Base-by-base conservation (phyloP, 2,797 vertebrate species). In the Bradypus variegatus region DNA sequence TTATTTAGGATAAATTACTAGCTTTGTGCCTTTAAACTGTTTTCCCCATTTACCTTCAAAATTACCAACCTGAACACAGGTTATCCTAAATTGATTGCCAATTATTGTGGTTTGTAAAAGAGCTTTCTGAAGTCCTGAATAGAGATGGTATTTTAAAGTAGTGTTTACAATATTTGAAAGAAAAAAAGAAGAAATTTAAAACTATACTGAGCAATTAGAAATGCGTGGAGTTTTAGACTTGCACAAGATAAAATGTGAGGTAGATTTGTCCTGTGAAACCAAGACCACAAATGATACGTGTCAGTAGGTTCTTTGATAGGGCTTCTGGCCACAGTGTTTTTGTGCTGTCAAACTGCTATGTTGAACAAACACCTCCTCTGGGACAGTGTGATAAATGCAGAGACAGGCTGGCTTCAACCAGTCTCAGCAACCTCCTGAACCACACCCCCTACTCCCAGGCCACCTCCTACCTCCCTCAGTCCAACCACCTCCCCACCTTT, bases 301-400 rank as follows among this genome's bases (percentile, higher is more conserved):
- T 97, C 98, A 98, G 98, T 98, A 96, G 97, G 95, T 97, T 98
- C 95, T 98, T 98, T 97, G 96, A 97, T 97, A 96, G 97, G 97
- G 97, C 96, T 97, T 96, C 96, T 94, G 96, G 96, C 96, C 97
- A 79, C 97, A 95, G 92, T 95, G 97, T 98, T 98, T 97, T 96
- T 96, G 94, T 96, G 97, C 98, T 98, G 98, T 98, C 98, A 98
- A 97, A 97, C 96, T 97, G 96, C 96, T 97, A 97, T 98, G 98
- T 98, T 98, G 98, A 98, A 98, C 98, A 98, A 98, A 98, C 98
- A 98, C 98, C 97, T 98, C 98, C 97, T 98, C 97, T 98, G 98
- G 98, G 98, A 98, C 96, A 92, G 94, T 96, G 97, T 96, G 97
- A 97, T 98, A 98, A 98, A 98, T 97, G 97, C 97, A 97, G 97